Base-by-base conservation (phyloP, 2,113 vertebrate genomes). In the Emydura subglobosa region DNA sequence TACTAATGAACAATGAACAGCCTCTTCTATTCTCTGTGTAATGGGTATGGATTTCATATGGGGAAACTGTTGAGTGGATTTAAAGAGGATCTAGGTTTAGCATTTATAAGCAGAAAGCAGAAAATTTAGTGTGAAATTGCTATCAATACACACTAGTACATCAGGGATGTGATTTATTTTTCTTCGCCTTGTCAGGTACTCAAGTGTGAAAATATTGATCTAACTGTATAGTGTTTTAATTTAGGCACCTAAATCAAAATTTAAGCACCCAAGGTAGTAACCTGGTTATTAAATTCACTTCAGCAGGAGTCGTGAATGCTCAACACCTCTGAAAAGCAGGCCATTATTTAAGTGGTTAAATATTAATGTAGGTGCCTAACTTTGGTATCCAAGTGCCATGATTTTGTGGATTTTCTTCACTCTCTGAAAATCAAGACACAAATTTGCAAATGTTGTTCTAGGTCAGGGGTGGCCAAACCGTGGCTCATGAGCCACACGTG, bases 1-100 rank as follows among this genome's bases (percentile, higher is more conserved):
- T 82, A 74, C 85, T 97, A 83, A 94, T 57, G 82, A 96, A 90
- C 22, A 94, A 65, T 57, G 39, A 94, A 61, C 65, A 94, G 17
- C 10, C 22, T 87, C 90, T 90, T 91, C 55, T 50, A 86, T 72
- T 90, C 93, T 84, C 79, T 91, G 86, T 72, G 25, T 42, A 85
- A 81, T 85, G 44, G 85, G 6, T 29, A 65, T 42, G 31, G 79
- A 89, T 86, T 85, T 89, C 72, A 50, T 51, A 34, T 2, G 4
- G 59, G 39, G 6, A 90, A 90, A 79, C 1, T 14, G 24, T 24
- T 50, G 34, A 84, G 74, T 89, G 82, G 72, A 85, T 93, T 79
- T 91, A 68, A 90, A 96, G 82, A 78, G 7, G 7, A 72, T 61
- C 92, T 86, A 29, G 1, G 14, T 61, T 88, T 81, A 53, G 13